Evolutionary conservation across 2,888 invertebrate species (phyloP).

Genomic region (Drosophila incognita): DNA sequence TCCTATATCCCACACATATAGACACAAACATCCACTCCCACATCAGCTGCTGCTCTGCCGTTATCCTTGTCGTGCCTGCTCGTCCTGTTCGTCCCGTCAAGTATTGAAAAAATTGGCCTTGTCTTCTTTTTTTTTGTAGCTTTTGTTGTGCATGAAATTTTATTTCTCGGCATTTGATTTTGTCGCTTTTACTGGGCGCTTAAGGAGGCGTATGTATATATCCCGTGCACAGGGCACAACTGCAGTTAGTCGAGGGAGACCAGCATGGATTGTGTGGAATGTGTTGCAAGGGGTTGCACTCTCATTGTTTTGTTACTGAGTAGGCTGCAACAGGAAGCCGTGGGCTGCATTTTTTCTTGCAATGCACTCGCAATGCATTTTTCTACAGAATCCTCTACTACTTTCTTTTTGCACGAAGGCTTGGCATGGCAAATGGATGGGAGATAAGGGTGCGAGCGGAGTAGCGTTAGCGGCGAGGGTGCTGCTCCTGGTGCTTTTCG

Average conservation of each 20-base stretch:
- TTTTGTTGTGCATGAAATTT: conserved; percentile 68
- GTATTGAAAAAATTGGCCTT: conserved; percentile 55
- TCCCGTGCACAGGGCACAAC: conserved; percentile 49
- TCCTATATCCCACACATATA: conserved; percentile 46
- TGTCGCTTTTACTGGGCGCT: conserved; percentile 62
- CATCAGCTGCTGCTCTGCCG: conserved; percentile 32
- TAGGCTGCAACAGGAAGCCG: conserved; percentile 60
- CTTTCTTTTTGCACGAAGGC: conserved; percentile 44
- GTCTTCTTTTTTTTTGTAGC: conserved; percentile 56
- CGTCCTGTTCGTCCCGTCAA: conserved; percentile 36
- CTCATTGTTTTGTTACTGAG: conserved; percentile 53
- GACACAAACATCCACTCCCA: conserved; percentile 3
- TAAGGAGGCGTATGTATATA: conserved; percentile 33
- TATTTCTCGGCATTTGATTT: conserved; percentile 80
- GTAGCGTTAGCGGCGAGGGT: not conserved
- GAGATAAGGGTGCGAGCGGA: not conserved
- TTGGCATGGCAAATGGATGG: conserved; percentile 4
- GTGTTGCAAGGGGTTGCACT: conserved; percentile 5
- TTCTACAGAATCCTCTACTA: conserved; percentile 42
- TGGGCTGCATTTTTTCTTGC: conserved; percentile 64
- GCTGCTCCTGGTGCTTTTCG: conserved; percentile 21
- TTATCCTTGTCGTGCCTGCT: conserved; percentile 44
- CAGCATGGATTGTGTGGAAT: not conserved
- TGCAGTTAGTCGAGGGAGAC: conserved; percentile 51
- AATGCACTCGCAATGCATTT: conserved; percentile 65